Base-by-base conservation (phyloP, 2,797 vertebrate genomes). In the Chaetodon trifasciatus region DNA sequence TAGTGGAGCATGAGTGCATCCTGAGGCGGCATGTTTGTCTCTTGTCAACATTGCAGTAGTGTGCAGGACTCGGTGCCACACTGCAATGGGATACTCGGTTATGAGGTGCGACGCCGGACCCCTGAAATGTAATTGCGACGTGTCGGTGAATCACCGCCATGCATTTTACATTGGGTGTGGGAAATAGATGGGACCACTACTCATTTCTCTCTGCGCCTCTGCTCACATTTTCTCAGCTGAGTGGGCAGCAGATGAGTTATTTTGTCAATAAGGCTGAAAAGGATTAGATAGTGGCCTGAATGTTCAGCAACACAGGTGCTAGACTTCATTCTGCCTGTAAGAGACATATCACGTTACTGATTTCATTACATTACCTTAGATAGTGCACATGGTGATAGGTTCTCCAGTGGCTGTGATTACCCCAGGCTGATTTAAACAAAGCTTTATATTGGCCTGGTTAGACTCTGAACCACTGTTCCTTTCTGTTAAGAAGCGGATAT, bases 221-320 rank as follows among this genome's bases (percentile, higher is more conserved):
- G 79, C 76, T 86, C 73, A 74, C 63, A 78, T 82, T 85, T 78
- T 70, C 79, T 46, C 39, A 79, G 64, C 84, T 79, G 79, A 82
- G 74, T 74, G 78, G 62, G 74, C 78, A 79, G 77, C 39, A 21
- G 79, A 84, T 83, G 67, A 91, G 80, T 81, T 87, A 79, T 85
- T 90, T 87, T 87, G 76, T 84, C 86, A 78, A 83, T 78, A 80
- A 49, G 70, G 66, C 67, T 62, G 65, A 88, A 81, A 79, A 39
- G 56, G 73, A 82, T 82, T 65, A 68, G 76, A 74, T 47, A 61
- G 37, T 24, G 68, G 62, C 58, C 24, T 86, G 69, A 72, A 85
- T 68, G 67, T 73, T 77, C 63, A 83, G 73, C 68, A 12, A 15
- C 32, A 67, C 57, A 52, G 52, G 52, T 49, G 71, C 77, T 62